phyloP scores from a whole-genome alignment of 2,113 vertebrate species.

The Poeciliopsis turrubarensis region DNA sequence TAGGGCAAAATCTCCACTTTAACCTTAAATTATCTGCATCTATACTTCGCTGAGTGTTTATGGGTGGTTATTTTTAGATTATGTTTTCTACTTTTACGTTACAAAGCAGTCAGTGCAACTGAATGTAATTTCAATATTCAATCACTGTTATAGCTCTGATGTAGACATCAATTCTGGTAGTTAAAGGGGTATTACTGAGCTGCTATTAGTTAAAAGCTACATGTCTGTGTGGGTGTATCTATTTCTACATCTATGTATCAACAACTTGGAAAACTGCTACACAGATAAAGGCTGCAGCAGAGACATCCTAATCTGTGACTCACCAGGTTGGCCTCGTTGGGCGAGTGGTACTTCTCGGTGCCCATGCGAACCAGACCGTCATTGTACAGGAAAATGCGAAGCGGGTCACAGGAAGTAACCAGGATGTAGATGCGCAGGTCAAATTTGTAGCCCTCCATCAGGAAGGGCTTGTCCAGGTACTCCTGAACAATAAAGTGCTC shows the following conservation, averaged over 20 bases:
- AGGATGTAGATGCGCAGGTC: slow-evolving; percentile 97
- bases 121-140: background rate
- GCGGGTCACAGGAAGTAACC: slow-evolving; percentile 96
- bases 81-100: slow-evolving; percentile 5
- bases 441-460: slow-evolving; percentile 99
- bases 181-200: slow-evolving; percentile 1
- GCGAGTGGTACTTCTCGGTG: slow-evolving; percentile 95
- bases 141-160: background rate
- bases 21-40: slow-evolving; percentile 19
- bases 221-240: background rate
- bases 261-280: background rate
- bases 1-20: slow-evolving; percentile 4
- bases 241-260: background rate
- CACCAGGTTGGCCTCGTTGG: slow-evolving; percentile 96
- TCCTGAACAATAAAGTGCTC: slow-evolving; percentile 99
- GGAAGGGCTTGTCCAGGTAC: slow-evolving; percentile 97
- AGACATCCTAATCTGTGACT: slow-evolving; percentile 64
- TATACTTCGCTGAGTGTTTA: slow-evolving; percentile 13
- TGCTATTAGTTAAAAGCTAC: background rate
- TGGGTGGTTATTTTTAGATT: slow-evolving; percentile 22
- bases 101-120: background rate
- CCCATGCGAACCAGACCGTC: slow-evolving; percentile 98
- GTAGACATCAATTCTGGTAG: background rate
- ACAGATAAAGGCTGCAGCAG: background rate
- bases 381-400: slow-evolving; percentile 96